Base-by-base conservation (phyloP, 1,140 invertebrate genomes). In the Drosophila suzukii region DNA sequence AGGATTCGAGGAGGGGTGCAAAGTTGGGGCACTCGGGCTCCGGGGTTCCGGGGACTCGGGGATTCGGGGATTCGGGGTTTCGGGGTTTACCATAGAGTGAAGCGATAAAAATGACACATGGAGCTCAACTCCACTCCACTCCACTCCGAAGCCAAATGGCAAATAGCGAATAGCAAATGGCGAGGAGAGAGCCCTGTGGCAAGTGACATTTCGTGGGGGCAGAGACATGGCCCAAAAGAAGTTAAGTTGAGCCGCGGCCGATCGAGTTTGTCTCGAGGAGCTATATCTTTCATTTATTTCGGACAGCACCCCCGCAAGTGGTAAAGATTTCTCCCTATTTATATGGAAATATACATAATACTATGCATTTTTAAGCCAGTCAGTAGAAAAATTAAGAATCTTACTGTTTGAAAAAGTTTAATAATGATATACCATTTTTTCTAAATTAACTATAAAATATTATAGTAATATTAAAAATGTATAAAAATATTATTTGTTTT, bases 61-160 rank as follows among this genome's bases (percentile, higher is more conserved):
- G 34, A 36, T 13, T 17, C 38, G 27, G 30, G 6, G 32, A 20
- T 20, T 20, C 20, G 38, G 44, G 36, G 34, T 43, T 13, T 17
- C 38, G 27, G 30, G 41, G 8, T 24, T 15, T 20, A 17, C 60
- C 15, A 38, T 49, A 20, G 34, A 70, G 39, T 6, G 50, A 24
- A 61, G 70, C 72, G 58, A 75, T 75, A 75, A 74, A 75, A 75
- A 62, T 75, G 72, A 75, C 72, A 75, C 72, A 75, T 74, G 72
- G 70, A 63, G 63, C 53, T 66, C 36, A 34, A 15, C 27, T 53
- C 60, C 36, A 49, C 41, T 38, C 15, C 36, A 17, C 43, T 44
- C 41, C 20, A 34, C 20, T 38, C 15, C 54, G n/a, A 60, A 59
- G 50, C 17, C 61, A 47, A 71, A 56, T 43, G 43, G 36, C 51